These are phyloP conservation scores for Heliconius erato DNA, from an alignment of 2,888 invertebrate species.

Conservation along the genomic window DNA sequence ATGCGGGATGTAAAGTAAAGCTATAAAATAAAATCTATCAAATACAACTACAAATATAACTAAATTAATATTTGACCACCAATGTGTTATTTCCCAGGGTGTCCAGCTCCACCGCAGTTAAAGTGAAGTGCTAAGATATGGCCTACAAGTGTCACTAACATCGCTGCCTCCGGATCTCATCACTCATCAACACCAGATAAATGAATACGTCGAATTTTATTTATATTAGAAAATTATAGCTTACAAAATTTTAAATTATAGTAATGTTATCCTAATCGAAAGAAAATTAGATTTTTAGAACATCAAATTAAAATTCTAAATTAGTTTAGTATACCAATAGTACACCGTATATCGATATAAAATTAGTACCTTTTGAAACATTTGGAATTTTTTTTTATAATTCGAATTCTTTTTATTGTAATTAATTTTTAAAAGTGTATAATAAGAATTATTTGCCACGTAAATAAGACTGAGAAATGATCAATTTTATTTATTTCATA, in stretches of 20 bases:
- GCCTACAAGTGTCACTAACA: slow-evolving; percentile 48
- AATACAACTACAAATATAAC: not conserved
- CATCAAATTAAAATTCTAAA: not conserved
- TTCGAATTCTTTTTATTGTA: no score
- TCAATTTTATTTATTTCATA: slow-evolving; percentile 11
- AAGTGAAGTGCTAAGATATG: slow-evolving; percentile 59
- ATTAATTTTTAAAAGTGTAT: not conserved
- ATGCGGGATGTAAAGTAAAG: no score
- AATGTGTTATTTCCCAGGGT: slow-evolving; percentile 76
- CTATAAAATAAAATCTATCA: not conserved
- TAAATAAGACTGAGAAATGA: slow-evolving; percentile 34
- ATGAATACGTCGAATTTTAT: not conserved
- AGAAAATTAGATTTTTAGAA: not conserved
- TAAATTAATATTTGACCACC: not conserved
- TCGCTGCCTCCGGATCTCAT: slow-evolving; percentile 59
- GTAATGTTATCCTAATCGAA: slow-evolving; percentile 8
- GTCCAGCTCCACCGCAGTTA: slow-evolving; percentile 79
- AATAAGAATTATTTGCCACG: slow-evolving; percentile 19
- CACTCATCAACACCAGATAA: slow-evolving; percentile 39
- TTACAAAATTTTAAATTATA: slow-evolving; percentile 24
- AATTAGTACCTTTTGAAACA: not conserved
- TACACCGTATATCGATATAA: not conserved
- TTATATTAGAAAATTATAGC: slow-evolving; percentile 11
- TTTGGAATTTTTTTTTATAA: not conserved
- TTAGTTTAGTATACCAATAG: not conserved